A percentile compares a stretch with the other conserved stretches of the same genome.
Evolutionary conservation across 1,140 invertebrate species (phyloP).

Genomic region (Halesus radiatus): DNA sequence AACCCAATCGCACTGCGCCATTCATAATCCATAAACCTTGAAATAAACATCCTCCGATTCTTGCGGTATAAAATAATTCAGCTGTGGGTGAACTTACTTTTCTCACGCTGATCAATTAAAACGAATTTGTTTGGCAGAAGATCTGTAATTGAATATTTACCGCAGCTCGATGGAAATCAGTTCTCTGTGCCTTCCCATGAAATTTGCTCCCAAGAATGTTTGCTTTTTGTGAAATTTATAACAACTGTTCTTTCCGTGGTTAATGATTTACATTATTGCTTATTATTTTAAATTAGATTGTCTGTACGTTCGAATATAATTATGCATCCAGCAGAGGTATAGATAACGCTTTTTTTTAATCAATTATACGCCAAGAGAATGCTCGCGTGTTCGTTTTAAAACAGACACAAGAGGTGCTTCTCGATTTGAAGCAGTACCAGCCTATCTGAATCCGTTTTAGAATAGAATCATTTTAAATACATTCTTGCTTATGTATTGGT

Average conservation of each 20-base stretch:
- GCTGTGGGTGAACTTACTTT: conserved; percentile 10
- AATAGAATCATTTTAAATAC: too few relatives aligned
- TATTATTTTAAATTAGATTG: too few relatives aligned
- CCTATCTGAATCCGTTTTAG: too few relatives aligned
- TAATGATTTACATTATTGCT: too few relatives aligned
- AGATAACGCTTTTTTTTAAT: not conserved
- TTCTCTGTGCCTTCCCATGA: conserved; percentile 10
- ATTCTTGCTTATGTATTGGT: too few relatives aligned
- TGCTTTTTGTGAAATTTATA: not conserved
- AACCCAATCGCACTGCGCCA: too few relatives aligned
- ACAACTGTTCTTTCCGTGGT: not conserved
- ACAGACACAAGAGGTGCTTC: not conserved
- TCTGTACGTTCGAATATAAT: too few relatives aligned
- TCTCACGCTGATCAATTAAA: conserved; percentile 25
- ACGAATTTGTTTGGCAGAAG: conserved; percentile 27
- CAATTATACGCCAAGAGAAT: not conserved
- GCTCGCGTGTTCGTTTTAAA: not conserved
- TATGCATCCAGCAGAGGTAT: not conserved
- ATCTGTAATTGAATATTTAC: conserved; percentile 42
- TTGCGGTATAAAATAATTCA: not conserved
- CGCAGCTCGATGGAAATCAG: conserved; percentile 37
- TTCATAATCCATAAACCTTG: too few relatives aligned
- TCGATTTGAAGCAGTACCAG: not conserved
- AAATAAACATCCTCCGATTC: not conserved
- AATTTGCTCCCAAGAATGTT: conserved; percentile 6